Conservation (phyloP, 2,797 vertebrate genomes). For the Sebastes variabilis region DNA sequence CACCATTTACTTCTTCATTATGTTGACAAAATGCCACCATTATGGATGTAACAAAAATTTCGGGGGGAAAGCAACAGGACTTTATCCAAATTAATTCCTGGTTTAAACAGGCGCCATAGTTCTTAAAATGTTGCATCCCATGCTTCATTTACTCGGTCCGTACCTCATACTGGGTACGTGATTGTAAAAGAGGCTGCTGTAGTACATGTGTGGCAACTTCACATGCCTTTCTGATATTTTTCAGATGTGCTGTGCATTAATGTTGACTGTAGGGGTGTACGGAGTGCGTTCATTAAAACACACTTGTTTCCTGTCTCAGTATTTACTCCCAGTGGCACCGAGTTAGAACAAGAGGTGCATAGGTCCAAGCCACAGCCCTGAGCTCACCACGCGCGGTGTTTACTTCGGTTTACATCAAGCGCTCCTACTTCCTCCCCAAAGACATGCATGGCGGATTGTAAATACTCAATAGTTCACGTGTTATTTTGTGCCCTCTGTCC, state of each 20-base stretch:
- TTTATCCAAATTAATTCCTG: conserved; percentile 71
- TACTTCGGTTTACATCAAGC: not conserved
- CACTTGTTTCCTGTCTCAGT: not conserved
- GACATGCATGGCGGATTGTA: not conserved
- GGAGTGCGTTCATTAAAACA: not conserved
- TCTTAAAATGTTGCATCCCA: conserved; percentile 54
- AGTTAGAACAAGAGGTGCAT: not conserved
- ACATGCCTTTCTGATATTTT: conserved; percentile 1
- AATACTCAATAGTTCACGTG: conserved; percentile 14
- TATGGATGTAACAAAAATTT: conserved; percentile 70
- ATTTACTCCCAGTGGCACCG: not conserved
- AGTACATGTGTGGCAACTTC: not conserved
- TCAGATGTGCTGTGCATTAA: not conserved
- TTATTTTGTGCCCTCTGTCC: not conserved
- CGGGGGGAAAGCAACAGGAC: conserved; percentile 58
- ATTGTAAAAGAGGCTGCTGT: conserved; percentile 10
- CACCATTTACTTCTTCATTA: conserved; percentile 82
- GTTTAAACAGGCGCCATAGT: conserved; percentile 59
- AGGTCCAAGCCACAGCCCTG: not conserved
- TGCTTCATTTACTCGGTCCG: conserved; percentile 65
- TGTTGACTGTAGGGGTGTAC: not conserved
- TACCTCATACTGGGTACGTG: conserved; percentile 37
- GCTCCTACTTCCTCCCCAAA: not conserved
- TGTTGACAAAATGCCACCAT: conserved; percentile 80
- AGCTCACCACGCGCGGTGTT: not conserved